Conservation (phyloP, 2,797 vertebrate genomes). For the Lophius americanus region DNA sequence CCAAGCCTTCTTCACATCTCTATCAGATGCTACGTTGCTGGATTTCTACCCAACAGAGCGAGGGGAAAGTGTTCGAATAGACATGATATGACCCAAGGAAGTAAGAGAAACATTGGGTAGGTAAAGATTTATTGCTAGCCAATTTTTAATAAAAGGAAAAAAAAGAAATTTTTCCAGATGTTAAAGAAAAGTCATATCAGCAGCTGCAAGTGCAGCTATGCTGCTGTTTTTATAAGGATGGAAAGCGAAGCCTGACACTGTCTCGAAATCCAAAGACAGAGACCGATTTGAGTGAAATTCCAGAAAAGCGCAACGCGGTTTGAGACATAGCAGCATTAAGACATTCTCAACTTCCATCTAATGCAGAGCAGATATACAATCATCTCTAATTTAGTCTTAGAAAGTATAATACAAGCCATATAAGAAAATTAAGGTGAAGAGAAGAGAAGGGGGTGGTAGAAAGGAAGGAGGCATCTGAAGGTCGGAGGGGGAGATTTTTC, state of each 20-base stretch:
- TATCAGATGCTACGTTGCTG: conserved; percentile 53
- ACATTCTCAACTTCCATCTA: conserved; percentile 39
- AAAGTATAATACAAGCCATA: conserved; percentile 51
- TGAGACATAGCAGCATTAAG: conserved; percentile 53
- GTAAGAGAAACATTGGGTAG: conserved; percentile 43
- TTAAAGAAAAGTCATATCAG: conserved; percentile 50
- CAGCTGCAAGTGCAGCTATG: conserved; percentile 67
- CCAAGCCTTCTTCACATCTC: conserved; percentile 38
- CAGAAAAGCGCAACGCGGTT: conserved; percentile 39
- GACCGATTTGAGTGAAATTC: conserved; percentile 32
- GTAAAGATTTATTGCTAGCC: conserved; percentile 55
- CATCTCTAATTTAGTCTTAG: conserved; percentile 36
- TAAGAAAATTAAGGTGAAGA: conserved; percentile 61
- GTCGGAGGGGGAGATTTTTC: conserved; percentile 41
- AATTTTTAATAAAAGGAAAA: conserved; percentile 51
- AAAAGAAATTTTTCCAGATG: conserved; percentile 67
- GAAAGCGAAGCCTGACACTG: conserved; percentile 62
- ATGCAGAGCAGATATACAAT: conserved; percentile 35
- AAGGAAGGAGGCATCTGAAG: conserved; percentile 44
- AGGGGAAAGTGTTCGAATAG: conserved; percentile 53
- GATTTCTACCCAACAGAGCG: conserved; percentile 37
- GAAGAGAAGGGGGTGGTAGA: conserved; percentile 31
- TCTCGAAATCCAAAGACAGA: conserved; percentile 36
- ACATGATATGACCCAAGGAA: conserved; percentile 37
- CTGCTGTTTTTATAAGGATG: conserved; percentile 51